A percentile compares a stretch with the other conserved stretches of the same genome.
phyloP scores from a whole-genome alignment of 2,113 vertebrate species.

The Scophthalmus maximus region DNA sequence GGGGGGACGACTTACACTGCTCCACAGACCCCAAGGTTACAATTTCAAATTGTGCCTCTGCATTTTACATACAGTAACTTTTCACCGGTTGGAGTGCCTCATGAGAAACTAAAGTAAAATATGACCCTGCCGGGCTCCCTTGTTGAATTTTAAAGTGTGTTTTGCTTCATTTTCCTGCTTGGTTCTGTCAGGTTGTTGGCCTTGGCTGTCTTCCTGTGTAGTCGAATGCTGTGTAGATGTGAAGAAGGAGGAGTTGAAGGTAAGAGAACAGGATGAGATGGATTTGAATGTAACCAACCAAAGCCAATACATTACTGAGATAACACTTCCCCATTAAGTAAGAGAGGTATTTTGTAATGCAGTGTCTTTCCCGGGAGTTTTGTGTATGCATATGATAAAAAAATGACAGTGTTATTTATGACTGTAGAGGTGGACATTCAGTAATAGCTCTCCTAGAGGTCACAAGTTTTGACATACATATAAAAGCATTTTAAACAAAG shows the following conservation, averaged over 20 bases:
- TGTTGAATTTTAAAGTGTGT: not conserved
- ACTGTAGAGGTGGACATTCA: not conserved
- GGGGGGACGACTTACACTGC: not conserved
- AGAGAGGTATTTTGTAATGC: not conserved
- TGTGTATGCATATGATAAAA: not conserved
- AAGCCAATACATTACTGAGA: constrained; percentile 16
- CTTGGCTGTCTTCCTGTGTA: constrained; percentile 8
- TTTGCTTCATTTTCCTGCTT: constrained; percentile 9
- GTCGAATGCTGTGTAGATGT: constrained; percentile 1
- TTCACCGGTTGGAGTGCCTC: not conserved
- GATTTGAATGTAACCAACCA: not conserved
- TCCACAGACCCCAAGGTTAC: constrained; percentile 10
- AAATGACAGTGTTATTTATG: not conserved
- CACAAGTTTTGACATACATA: too few species aligned
- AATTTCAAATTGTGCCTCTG: not conserved
- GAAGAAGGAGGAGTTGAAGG: not conserved
- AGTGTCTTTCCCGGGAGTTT: too few species aligned
- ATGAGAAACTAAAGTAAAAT: not conserved
- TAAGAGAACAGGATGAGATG: not conserved
- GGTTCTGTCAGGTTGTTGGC: constrained; percentile 14
- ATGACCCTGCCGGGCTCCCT: not conserved
- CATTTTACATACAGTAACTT: not conserved
- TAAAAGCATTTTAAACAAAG: too few species aligned
- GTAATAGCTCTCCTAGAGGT: not conserved
- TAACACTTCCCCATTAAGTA: not conserved